Evolutionary conservation across 2,797 vertebrate species (phyloP).

Genomic region (Scleropages formosus): DNA sequence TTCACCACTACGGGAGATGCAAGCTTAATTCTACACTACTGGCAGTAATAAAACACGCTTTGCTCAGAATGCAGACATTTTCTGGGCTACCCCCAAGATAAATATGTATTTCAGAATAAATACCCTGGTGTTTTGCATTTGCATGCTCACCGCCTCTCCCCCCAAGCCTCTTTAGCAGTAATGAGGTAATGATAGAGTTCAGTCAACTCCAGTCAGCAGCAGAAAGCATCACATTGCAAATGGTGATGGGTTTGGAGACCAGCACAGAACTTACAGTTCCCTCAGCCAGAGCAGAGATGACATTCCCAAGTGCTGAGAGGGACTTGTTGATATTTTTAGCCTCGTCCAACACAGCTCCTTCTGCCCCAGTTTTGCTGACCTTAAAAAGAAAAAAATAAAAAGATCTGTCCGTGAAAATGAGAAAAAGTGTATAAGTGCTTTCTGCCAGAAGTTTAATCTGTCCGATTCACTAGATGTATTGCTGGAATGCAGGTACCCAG

Average conservation of each 20-base stretch:
- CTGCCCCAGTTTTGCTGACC: constrained; percentile 96
- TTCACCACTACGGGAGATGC: too few species aligned
- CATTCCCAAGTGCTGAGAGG: constrained; percentile 89
- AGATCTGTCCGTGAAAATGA: constrained; percentile 21
- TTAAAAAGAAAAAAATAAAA: constrained; percentile 50
- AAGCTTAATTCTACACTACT: too few species aligned
- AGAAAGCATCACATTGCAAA: background rate
- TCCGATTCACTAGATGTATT: background rate
- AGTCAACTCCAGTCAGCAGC: background rate
- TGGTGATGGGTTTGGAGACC: background rate
- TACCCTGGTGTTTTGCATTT: too few species aligned
- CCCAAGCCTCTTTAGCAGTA: background rate
- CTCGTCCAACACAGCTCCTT: constrained; percentile 90
- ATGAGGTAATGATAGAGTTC: background rate
- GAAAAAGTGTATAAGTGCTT: background rate
- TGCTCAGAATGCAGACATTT: too few species aligned
- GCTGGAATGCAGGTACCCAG: background rate
- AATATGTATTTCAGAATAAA: too few species aligned
- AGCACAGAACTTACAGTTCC: constrained; percentile 78
- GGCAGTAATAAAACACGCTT: too few species aligned
- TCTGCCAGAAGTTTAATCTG: background rate
- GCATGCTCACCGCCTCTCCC: background rate
- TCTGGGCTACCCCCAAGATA: too few species aligned
- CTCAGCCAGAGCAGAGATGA: constrained; percentile 90
- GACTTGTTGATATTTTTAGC: constrained; percentile 98